Conservation (phyloP, 2,797 vertebrate genomes). For the Moxostoma hubbsi region DNA sequence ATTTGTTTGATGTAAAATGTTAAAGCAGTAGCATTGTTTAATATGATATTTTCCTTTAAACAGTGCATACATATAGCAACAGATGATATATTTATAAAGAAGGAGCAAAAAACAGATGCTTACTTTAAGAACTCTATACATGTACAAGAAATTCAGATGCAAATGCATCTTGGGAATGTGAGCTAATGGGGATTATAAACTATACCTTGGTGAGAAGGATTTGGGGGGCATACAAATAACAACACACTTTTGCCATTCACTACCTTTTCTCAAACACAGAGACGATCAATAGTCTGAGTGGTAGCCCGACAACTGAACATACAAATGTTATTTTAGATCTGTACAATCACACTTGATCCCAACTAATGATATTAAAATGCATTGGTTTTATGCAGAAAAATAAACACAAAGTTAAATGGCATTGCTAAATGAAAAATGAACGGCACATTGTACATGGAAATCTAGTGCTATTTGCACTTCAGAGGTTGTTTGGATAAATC, state of each 20-base stretch:
- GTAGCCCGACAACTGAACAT: constrained; percentile 40
- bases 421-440: constrained; percentile 24
- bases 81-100: background rate
- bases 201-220: constrained; percentile 12
- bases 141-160: background rate
- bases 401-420: constrained; percentile 11
- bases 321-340: constrained; percentile 37
- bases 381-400: constrained; percentile 4
- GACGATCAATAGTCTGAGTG: constrained; percentile 47
- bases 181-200: background rate
- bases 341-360: constrained; percentile 13
- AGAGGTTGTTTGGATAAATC: constrained; percentile 74
- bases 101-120: background rate
- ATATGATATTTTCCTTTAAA: too few relatives aligned
- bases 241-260: constrained; percentile 16
- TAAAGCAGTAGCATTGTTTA: too few relatives aligned
- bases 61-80: too few relatives aligned
- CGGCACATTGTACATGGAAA: constrained; percentile 39
- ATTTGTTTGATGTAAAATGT: too few relatives aligned
- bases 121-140: background rate
- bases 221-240: constrained; percentile 14
- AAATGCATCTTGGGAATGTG: background rate
- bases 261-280: constrained; percentile 29
- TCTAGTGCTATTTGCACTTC: constrained; percentile 71
- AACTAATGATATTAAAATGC: constrained; percentile 6